These are phyloP conservation scores for Nymphalis urticae DNA, from an alignment of 2,888 invertebrate genomes.

Conservation along the genomic window DNA sequence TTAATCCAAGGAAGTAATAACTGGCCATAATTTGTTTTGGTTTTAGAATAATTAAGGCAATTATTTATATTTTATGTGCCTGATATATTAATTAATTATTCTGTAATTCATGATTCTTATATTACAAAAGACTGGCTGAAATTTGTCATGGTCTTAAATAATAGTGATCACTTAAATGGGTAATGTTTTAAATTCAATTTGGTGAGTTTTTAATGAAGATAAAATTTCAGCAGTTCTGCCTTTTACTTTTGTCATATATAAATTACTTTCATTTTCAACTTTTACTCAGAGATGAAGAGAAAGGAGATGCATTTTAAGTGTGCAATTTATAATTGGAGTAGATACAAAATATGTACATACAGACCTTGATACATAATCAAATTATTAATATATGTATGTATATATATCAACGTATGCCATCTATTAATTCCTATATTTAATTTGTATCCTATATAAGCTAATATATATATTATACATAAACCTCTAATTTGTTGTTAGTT, in stretches of 20 bases:
- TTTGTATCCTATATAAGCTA: background rate
- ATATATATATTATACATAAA: background rate
- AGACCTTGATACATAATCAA: slow-evolving; percentile 4
- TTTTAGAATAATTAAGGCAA: background rate
- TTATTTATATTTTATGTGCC: background rate
- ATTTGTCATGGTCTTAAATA: background rate
- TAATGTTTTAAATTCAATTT: background rate
- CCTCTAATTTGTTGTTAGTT: background rate
- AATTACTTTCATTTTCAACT: slow-evolving; percentile 62
- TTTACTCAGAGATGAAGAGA: slow-evolving; percentile 46
- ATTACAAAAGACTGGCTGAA: background rate
- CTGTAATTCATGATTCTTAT: background rate
- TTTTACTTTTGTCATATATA: slow-evolving; percentile 44
- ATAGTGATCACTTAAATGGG: background rate
- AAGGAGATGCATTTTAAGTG: slow-evolving; percentile 38
- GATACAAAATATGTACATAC: slow-evolving; percentile 2
- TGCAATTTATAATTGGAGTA: slow-evolving; percentile 24
- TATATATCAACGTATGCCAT: slow-evolving; percentile 13
- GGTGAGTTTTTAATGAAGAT: slow-evolving; percentile 13
- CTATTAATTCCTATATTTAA: background rate
- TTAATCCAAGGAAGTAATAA: slow-evolving; percentile 8
- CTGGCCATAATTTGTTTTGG: background rate
- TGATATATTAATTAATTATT: background rate
- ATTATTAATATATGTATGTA: background rate
- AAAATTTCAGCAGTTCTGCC: slow-evolving; percentile 36